Base-by-base conservation (phyloP, 2,888 invertebrate species). In the Nephrotoma guestfalica region DNA sequence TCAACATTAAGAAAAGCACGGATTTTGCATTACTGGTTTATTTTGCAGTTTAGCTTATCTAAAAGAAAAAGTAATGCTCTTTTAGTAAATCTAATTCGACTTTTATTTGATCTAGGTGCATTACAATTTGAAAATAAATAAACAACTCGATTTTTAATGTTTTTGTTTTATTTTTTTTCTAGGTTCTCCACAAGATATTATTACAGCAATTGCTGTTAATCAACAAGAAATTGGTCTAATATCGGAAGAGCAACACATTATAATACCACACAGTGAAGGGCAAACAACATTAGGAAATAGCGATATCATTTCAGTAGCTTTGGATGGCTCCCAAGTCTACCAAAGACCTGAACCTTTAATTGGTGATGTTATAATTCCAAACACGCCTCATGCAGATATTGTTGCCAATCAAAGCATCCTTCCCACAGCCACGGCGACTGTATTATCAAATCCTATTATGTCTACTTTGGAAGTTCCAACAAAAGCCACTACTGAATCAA, bases 381-480 rank as follows among this genome's bases (percentile, higher is more conserved):
- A 87, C 41, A 86, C 87, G 7, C 87, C 88, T 43, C 88, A 87
- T 83, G 87, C 86, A 86, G 88, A 87, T 41, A 86, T 87, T 86
- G 88, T 86, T 87, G 88, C 90, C 42, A 89, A 90, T 40, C 90
- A 90, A 11, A 89, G 90, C 1, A 86, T 90, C 87, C 93, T 94
- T 88, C 95, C 96, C 0, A 93, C 94, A 4, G 96, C 96, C 90
- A 96, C 96, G 0, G 96, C 95, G 88, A 93, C 95, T 4, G 94
- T 95, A 11, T 92, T 96, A 15, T 94, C 96, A 89, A 96, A 95
- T 90, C 95, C 94, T 2, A 96, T 96, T 86, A 96, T 96, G 96
- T 95, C 96, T 0, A 89, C 96, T 0, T 91, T 95, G 41, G 96
- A 96, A 90, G 93, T 95, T 41, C 96, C 96, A 5, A 93, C 93